Evolutionary conservation across 2,113 vertebrate species (phyloP).

Genomic region (Sylvietta virens): DNA sequence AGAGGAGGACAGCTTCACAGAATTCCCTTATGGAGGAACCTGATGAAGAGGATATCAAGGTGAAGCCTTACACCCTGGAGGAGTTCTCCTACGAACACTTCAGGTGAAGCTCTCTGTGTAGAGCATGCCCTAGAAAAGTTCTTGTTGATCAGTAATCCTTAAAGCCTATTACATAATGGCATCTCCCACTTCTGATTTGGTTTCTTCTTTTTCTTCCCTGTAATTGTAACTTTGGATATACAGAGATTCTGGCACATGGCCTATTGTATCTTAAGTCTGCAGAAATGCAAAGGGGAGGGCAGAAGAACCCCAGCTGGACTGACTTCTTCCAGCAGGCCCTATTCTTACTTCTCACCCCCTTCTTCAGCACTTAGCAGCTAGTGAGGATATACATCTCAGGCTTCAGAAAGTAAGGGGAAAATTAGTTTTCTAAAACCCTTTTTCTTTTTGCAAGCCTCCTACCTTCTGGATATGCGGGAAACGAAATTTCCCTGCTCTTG

Average conservation of each 20-base stretch:
- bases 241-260: neutral
- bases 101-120: slow-evolving; percentile 73
- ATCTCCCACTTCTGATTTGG: neutral
- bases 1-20: slow-evolving; percentile 75
- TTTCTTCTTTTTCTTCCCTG: neutral
- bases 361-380: neutral
- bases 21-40: slow-evolving; percentile 21
- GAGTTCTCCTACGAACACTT: slow-evolving; percentile 89
- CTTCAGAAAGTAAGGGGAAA: neutral
- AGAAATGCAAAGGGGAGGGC: neutral
- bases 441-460: neutral
- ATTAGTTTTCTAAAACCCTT: neutral
- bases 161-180: neutral
- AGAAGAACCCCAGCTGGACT: neutral
- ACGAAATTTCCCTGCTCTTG: neutral
- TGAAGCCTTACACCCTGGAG: slow-evolving; percentile 81
- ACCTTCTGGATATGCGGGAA: neutral
- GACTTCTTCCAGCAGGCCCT: neutral
- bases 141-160: neutral
- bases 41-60: slow-evolving; percentile 35
- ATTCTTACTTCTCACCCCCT: neutral
- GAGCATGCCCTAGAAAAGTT: neutral
- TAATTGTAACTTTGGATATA: neutral
- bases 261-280: neutral
- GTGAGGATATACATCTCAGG: neutral